These are phyloP conservation scores for Hippolais icterina DNA, from an alignment of 2,113 vertebrate genomes.

Conservation along the genomic window DNA sequence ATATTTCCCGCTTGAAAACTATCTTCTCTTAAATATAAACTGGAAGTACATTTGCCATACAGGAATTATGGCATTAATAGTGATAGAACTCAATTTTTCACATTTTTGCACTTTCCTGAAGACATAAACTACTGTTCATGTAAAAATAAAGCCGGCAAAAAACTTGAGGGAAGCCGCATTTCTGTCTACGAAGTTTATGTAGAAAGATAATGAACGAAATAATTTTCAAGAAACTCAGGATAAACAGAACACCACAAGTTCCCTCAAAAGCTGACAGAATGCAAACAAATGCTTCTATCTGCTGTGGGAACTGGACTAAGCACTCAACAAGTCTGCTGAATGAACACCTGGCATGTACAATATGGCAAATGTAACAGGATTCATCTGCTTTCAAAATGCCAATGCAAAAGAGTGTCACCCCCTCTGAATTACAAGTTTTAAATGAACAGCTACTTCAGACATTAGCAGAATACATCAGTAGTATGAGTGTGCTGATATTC, in stretches of 20 bases:
- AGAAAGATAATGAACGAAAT: not conserved
- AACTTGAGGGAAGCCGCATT: not conserved
- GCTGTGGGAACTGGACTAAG: not conserved
- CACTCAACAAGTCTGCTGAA: not conserved
- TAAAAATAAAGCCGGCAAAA: not conserved
- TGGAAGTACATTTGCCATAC: not conserved
- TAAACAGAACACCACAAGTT: not conserved
- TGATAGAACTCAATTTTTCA: not conserved
- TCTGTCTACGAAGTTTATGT: not conserved
- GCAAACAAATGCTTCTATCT: not conserved
- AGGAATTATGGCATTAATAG: not conserved
- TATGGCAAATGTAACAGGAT: fast-evolving
- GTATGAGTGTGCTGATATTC: not conserved
- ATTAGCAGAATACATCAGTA: not conserved
- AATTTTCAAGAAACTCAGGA: not conserved
- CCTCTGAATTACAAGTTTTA: not conserved
- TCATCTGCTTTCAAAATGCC: not conserved
- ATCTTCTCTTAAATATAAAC: not conserved
- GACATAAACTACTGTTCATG: not conserved
- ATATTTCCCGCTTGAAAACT: not conserved
- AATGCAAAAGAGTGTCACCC: not conserved
- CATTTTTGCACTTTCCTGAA: not conserved
- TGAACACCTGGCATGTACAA: not conserved
- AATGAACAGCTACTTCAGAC: not conserved
- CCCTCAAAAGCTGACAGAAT: not conserved